phyloP scores from a whole-genome alignment of 1,140 invertebrate genomes.

The Lepidotrigona ventralis region DNA sequence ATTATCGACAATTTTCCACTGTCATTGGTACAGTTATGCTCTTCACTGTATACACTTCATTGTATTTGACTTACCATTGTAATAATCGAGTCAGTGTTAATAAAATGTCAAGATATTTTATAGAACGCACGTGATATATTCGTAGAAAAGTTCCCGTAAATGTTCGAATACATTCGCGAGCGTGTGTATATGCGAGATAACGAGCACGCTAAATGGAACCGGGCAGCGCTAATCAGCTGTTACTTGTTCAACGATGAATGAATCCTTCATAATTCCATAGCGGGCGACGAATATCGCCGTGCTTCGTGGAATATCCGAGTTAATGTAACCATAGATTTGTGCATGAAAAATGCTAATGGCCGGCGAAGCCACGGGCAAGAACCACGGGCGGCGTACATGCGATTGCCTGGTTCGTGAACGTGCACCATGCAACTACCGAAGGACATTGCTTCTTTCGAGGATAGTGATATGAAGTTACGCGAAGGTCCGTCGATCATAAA shows the following conservation, averaged over 20 bases:
- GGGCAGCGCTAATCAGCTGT: constrained; percentile 1
- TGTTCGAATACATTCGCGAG: too few relatives aligned
- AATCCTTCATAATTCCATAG: not conserved
- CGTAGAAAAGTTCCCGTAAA: too few relatives aligned
- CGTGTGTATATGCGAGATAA: not conserved
- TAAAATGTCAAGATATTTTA: too few relatives aligned
- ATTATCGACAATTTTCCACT: too few relatives aligned
- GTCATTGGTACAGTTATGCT: too few relatives aligned
- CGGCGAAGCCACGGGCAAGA: not conserved
- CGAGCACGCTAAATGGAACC: not conserved
- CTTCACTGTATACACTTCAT: too few relatives aligned
- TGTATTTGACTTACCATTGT: too few relatives aligned
- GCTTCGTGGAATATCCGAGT: constrained; percentile 26
- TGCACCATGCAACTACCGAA: constrained; percentile 30
- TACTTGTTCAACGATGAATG: constrained; percentile 9
- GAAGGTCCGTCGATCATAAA: constrained; percentile 16
- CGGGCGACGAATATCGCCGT: not conserved
- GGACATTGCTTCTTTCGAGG: constrained; percentile 11
- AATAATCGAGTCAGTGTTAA: too few relatives aligned
- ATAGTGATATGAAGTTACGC: constrained; percentile 26
- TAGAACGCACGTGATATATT: too few relatives aligned
- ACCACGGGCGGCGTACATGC: not conserved
- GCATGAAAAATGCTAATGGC: constrained; percentile 33
- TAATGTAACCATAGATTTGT: constrained; percentile 30
- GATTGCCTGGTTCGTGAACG: not conserved